Evolutionary conservation across 2,113 vertebrate genomes (phyloP), one percentile per base, ranked within the genome.

Genomic region (Dascyllus trimaculatus): DNA sequence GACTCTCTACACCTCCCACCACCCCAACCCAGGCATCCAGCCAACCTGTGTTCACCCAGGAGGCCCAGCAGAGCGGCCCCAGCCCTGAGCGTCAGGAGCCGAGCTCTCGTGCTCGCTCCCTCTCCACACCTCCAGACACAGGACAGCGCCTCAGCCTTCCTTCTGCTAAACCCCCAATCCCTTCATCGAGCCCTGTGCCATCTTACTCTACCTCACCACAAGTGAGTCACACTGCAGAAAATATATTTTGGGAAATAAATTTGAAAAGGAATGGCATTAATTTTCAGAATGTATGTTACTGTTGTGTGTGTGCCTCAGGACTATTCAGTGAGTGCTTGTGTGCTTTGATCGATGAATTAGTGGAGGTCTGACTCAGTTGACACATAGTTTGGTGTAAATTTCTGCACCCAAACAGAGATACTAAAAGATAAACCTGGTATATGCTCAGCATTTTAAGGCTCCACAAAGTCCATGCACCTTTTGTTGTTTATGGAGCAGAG

Each of bases 21-120:
- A 98, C 98, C 9, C 98, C 98, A 38, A 96, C 96, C 57, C 97
- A 97, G 92, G 95, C 93, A 79, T 90, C 90, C 92, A 97, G 96
- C 92, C 96, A 97, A 58, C 95, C 95, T 22, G 82, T 95, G 0
- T 98, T 99, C 86, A 94, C 96, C 49, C 95, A 96, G 22, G 97
- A 97, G 79, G 94, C 94, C 79, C 96, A 95, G 54, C 95, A 92
- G 71, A 95, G 95, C 25, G 94, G 95, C 67, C 95, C 95, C 0
- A 95, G 95, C 74, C 95, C 95, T 0, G 96, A 98, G 87, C 93
- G 95, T 63, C 79, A 90, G 67, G 96, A 96, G 70, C 85, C 93
- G 0, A 92, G 93, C 40, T 80, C 93, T 9, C 95, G 96, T 24
- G 88, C 94, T 72, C 95, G 95, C 57, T 96, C 96, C 3, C 95